These are phyloP conservation scores for Pipra filicauda DNA, from an alignment of 2,113 vertebrate genomes.

Conservation along the genomic window DNA sequence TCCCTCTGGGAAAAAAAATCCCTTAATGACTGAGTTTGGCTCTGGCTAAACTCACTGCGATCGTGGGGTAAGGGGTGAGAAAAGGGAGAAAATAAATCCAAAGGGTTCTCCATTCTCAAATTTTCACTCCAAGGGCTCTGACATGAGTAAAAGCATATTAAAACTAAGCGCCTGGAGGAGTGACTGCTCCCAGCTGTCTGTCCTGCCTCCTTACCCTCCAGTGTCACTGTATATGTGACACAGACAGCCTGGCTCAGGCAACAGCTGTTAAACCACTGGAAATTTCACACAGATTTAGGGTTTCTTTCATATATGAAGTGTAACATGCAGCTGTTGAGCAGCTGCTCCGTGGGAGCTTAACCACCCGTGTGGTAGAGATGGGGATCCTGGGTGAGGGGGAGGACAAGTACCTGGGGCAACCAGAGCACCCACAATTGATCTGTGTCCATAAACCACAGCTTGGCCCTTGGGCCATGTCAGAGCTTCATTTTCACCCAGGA, in stretches of 20 bases:
- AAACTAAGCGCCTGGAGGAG: neutral
- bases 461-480: neutral
- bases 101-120: neutral
- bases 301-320: conserved; percentile 42
- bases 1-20: neutral
- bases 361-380: neutral
- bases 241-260: conserved; percentile 61
- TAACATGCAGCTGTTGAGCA: conserved; percentile 60
- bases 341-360: neutral
- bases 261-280: conserved; percentile 66
- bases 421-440: neutral
- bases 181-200: conserved; percentile 51
- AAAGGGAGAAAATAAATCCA: neutral
- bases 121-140: conserved; percentile 6
- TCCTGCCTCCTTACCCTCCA: neutral
- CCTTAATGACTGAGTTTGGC: neutral
- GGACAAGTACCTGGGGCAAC: neutral
- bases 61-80: neutral
- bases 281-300: conserved; percentile 62
- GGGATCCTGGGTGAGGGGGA: neutral
- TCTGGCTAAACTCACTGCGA: neutral
- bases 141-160: conserved; percentile 4
- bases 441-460: neutral
- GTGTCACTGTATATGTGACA: neutral
- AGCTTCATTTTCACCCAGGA: neutral